Evolutionary conservation across 2,113 vertebrate species (phyloP), one percentile per base, ranked within the genome.

Genomic region (Trematocara unimaculatum): DNA sequence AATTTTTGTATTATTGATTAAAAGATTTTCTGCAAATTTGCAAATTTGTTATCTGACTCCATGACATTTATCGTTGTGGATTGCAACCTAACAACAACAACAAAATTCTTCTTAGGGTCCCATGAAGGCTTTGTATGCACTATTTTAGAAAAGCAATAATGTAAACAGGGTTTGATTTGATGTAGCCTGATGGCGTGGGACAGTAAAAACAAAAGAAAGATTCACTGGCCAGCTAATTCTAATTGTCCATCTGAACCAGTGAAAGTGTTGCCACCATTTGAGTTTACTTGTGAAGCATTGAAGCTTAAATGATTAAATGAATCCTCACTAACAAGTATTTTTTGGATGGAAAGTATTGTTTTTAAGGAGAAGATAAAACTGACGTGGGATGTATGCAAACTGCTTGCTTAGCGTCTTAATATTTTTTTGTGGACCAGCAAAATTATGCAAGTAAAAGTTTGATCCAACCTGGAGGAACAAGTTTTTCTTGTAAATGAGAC

Each of bases 41-140:
- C 17, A 38, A 12, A 38, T 64, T 35, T 0, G 18, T 62, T 0
- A 0, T 35, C 60, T n/a, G 60, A 64, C 35, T 38, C 31, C 4
- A 64, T 10, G 12, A 35, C 10, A 38, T 64, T 64, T 64, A 64
- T 12, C 0, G 0, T 64, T 64, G 31, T 0, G 31, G 17, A 62
- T 3, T 62, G 58, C 17, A 62, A 18, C 15, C 58, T 62, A 62
- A 35, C 17, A 62, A 62, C 15, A 35, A 18, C 15, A 62, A 12
- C 5, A 4, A 18, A 6, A 60, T 62, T 62, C 0, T 64, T 64
- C 31, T 0, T 64, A n/a, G 9, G 0, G 17, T 35, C 9, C 4
- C 0, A 64, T 64, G 60, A 64, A 64, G 4, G 2, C 6, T 62
- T 62, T 62, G 31, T 64, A 38, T n/a, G 31, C 17, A 38, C 2